Evolutionary conservation across 2,888 invertebrate genomes (phyloP).

Genomic region (Elysia crispata): DNA sequence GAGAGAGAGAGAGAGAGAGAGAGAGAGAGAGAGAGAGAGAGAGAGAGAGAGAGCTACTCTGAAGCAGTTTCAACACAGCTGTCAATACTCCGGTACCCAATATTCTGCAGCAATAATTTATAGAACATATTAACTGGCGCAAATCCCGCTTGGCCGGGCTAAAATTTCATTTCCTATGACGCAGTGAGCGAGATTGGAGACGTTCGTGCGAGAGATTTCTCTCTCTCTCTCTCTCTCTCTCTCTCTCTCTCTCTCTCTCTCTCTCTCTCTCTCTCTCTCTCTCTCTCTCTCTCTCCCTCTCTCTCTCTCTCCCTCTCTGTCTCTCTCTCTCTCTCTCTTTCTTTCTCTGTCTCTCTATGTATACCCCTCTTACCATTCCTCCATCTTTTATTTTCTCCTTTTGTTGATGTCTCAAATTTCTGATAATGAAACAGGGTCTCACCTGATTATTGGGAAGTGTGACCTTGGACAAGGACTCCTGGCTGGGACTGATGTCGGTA

Average conservation of each 20-base stretch:
- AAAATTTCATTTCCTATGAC: neutral
- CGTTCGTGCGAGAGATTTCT: neutral
- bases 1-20: neutral
- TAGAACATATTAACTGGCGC: too few relatives aligned
- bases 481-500: constrained; percentile 59
- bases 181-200: neutral
- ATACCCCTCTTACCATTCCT: neutral
- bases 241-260: constrained; percentile 19
- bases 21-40: too few relatives aligned
- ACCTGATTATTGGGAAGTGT: constrained; percentile 75
- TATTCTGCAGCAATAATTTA: too few relatives aligned
- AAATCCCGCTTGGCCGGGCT: neutral
- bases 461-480: constrained; percentile 70
- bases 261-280: constrained; percentile 2
- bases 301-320: too few relatives aligned
- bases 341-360: too few relatives aligned
- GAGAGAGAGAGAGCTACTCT: too few relatives aligned
- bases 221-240: constrained; percentile 6
- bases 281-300: too few relatives aligned
- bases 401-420: neutral
- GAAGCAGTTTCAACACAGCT: too few relatives aligned
- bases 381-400: neutral
- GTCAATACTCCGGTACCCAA: too few relatives aligned
- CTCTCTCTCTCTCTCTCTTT: too few relatives aligned
- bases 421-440: too few relatives aligned